Evolutionary conservation across 2,113 vertebrate genomes (phyloP).

Genomic region (Lampris incognitus): DNA sequence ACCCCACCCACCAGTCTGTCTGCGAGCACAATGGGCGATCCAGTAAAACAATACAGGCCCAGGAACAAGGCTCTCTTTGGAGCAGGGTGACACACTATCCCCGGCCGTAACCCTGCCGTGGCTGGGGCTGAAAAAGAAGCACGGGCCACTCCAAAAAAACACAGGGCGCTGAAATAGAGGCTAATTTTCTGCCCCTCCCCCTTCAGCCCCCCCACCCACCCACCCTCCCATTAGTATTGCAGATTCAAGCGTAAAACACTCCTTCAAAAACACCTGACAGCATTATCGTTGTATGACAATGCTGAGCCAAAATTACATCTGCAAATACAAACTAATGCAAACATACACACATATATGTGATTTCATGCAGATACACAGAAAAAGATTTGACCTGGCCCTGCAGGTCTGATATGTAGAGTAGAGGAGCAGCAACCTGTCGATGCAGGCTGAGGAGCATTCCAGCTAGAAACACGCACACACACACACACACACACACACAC

Average conservation of each 20-base stretch:
- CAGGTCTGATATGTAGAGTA: conserved; percentile 70
- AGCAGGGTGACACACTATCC: conserved; percentile 80
- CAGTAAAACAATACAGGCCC: conserved; percentile 82
- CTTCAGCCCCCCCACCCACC: conserved; percentile 14
- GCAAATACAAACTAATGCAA: background rate
- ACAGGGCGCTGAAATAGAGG: conserved; percentile 50
- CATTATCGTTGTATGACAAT: too few relatives aligned
- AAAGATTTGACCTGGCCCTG: conserved; percentile 59
- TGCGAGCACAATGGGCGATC: conserved; percentile 81
- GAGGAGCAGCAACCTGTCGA: conserved; percentile 69
- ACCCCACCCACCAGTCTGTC: conserved; percentile 61
- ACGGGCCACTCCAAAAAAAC: conserved; percentile 47
- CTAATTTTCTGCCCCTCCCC: conserved; percentile 50
- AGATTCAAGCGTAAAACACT: conserved; percentile 27
- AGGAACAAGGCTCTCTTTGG: conserved; percentile 81
- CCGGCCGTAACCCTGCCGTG: conserved; percentile 2
- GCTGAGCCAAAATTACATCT: background rate
- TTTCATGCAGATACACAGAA: conserved; percentile 26
- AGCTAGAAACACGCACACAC: conserved; percentile 31
- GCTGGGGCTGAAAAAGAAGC: conserved; percentile 61
- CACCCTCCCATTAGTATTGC: too few relatives aligned
- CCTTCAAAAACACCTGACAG: background rate
- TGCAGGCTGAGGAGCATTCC: conserved; percentile 77
- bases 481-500: conserved; percentile 20
- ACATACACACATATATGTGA: conserved; percentile 1